phyloP scores from a whole-genome alignment of 2,888 invertebrate species.

The Synanthedon formicaeformis region DNA sequence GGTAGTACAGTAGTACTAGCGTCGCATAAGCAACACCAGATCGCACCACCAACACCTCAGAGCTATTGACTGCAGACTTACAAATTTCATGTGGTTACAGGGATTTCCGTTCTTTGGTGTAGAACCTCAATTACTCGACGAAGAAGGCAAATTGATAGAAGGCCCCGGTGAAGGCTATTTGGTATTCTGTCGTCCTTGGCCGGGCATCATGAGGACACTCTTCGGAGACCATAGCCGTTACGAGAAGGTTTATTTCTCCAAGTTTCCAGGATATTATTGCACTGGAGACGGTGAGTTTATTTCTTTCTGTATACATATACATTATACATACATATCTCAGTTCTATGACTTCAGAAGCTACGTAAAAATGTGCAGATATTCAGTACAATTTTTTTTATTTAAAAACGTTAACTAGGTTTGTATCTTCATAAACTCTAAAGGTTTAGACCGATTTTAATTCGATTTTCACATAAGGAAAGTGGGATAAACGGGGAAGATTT shows the following conservation, averaged over 20 bases:
- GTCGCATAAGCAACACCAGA: too few relatives aligned
- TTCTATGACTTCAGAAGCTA: conserved; percentile 1
- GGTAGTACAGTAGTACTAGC: too few relatives aligned
- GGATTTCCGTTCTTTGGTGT: conserved; percentile 98
- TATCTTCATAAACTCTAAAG: too few relatives aligned
- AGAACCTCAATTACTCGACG: conserved; percentile 86
- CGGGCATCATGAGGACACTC: conserved; percentile 96
- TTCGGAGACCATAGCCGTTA: conserved; percentile 92
- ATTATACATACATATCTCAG: not conserved
- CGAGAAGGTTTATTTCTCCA: conserved; percentile 92
- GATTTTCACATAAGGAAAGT: too few relatives aligned
- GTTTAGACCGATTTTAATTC: too few relatives aligned
- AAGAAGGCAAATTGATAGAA: conserved; percentile 85
- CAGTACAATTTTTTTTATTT: not conserved
- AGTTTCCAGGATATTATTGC: conserved; percentile 97
- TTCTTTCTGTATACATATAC: not conserved
- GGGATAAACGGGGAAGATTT: too few relatives aligned
- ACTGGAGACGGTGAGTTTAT: conserved; percentile 90
- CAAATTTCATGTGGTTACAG: conserved; percentile 41
- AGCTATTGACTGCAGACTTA: not conserved
- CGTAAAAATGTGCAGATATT: not conserved
- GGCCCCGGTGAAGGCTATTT: conserved; percentile 95
- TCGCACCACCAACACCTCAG: too few relatives aligned
- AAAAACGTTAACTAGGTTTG: too few relatives aligned
- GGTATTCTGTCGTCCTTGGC: conserved; percentile 96